Evolutionary conservation across 2,113 vertebrate genomes (phyloP).

Genomic region (Eulemur macaco): DNA sequence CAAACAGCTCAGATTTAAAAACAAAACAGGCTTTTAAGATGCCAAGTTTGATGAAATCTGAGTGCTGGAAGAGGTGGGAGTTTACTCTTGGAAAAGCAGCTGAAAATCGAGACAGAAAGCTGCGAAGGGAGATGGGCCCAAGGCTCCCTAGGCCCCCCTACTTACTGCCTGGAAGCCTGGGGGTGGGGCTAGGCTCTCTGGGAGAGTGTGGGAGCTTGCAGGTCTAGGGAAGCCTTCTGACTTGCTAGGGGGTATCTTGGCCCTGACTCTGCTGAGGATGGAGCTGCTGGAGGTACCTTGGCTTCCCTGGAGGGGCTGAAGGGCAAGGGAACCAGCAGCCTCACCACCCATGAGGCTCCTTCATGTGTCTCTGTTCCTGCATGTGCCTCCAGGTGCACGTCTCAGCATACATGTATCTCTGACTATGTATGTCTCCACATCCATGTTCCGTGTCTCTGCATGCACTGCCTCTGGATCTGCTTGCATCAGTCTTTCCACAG

Average conservation of each 20-base stretch:
- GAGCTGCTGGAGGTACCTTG: background rate
- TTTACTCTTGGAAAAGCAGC: constrained; percentile 81
- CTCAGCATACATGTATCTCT: background rate
- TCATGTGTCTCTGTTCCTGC: background rate
- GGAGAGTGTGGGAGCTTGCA: background rate
- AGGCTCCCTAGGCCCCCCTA: constrained; percentile 1
- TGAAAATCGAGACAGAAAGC: constrained; percentile 79
- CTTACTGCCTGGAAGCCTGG: constrained; percentile 30
- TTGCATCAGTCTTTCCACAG: constrained; percentile 41
- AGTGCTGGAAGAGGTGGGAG: constrained; percentile 81
- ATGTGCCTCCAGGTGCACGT: background rate
- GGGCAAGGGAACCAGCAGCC: background rate
- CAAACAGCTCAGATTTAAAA: constrained; percentile 84
- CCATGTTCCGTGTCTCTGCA: background rate
- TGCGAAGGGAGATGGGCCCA: constrained; percentile 68
- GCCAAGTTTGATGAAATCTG: constrained; percentile 86
- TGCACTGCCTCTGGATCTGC: background rate
- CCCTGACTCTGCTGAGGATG: background rate
- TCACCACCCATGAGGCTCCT: background rate
- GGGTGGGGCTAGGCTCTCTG: background rate
- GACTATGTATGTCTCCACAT: background rate
- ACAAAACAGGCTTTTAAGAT: constrained; percentile 86
- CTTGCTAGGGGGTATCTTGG: background rate
- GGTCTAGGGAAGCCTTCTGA: background rate
- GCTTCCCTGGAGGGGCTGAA: background rate